These are phyloP conservation scores for Berghia stephanieae DNA, from an alignment of 1,140 invertebrate species.

Conservation along the genomic window DNA sequence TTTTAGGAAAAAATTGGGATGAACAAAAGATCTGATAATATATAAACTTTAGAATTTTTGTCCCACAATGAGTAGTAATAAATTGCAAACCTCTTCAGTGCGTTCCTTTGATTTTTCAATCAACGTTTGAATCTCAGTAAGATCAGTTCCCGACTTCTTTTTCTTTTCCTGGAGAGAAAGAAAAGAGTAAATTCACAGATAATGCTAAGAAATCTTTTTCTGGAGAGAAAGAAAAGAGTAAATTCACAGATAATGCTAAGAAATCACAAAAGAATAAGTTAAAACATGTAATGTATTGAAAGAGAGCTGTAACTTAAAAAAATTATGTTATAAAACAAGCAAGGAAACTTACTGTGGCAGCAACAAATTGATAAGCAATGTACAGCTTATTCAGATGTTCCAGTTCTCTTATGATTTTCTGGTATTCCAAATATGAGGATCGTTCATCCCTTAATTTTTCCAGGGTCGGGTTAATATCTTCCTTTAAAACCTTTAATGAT, in stretches of 20 bases:
- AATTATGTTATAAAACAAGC: no score
- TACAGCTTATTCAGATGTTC: constrained; percentile 84
- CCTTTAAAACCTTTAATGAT: constrained; percentile 80
- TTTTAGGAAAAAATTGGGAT: no score
- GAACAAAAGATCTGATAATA: not conserved
- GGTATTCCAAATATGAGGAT: constrained; percentile 86
- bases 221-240: no score
- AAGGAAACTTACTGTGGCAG: constrained; percentile 66
- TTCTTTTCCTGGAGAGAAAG: constrained; percentile 62
- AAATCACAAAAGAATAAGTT: no score
- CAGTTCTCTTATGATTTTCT: constrained; percentile 81
- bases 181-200: no score
- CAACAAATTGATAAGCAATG: constrained; percentile 80
- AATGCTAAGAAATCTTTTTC: no score
- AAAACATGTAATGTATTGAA: not conserved
- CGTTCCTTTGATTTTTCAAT: constrained; percentile 64
- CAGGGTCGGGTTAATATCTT: constrained; percentile 89
- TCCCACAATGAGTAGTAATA: no score
- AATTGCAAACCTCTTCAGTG: constrained; percentile 52
- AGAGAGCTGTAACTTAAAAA: not conserved
- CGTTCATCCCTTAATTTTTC: constrained; percentile 88
- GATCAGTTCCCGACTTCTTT: constrained; percentile 70
- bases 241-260: no score
- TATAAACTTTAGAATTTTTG: not conserved
- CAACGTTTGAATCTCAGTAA: constrained; percentile 63